Base-by-base conservation (phyloP, 1,140 invertebrate species). In the Globodera ellingtonae region DNA sequence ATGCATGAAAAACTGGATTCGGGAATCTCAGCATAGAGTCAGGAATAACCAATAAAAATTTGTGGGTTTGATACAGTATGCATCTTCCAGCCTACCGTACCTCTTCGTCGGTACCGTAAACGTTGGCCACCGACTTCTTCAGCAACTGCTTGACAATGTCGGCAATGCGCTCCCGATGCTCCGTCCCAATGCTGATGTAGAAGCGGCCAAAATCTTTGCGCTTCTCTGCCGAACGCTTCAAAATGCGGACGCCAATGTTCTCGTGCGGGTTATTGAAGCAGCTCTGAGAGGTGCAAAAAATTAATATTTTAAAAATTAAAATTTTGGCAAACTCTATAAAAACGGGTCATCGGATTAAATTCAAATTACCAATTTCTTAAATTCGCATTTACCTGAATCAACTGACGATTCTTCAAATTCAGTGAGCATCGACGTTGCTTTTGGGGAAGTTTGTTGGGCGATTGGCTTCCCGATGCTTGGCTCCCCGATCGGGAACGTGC, bases 211-310 rank as follows among this genome's bases (percentile, higher is more conserved):
- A 87, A 62, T 87, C 86, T 47, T 79, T 35, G 18, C 87, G 73
- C 44, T 52, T 66, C 65, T 87, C 86, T 13, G 88, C 83, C 13
- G 88, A 80, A 47, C 86, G 71, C 62, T 87, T 87, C 62, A 88
- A 46, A 72, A 89, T 89, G 67, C 83, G 75, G 6, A 76, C 70
- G 15, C 86, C 86, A 35, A 87, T 70, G 24, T 81, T 83, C 70
- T 87, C 86, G 75, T 87, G 86, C 3, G 86, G 86, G 75, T 89
- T 89, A 71, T 81, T 56, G 82, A 87, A 87, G 72, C 88, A 89
- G 67, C 86, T 81, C 88, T 89, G 72, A 65, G 4, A 56, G 18
- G 15, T 65, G 6, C 24, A 10, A 21, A 70, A 73, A 73, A 47
- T 21, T 35, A 35, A 35, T 2, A 35, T 52, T n/a, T 46, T n/a